phyloP scores from a whole-genome alignment of 2,888 invertebrate species.

The Rhingia rostrata region DNA sequence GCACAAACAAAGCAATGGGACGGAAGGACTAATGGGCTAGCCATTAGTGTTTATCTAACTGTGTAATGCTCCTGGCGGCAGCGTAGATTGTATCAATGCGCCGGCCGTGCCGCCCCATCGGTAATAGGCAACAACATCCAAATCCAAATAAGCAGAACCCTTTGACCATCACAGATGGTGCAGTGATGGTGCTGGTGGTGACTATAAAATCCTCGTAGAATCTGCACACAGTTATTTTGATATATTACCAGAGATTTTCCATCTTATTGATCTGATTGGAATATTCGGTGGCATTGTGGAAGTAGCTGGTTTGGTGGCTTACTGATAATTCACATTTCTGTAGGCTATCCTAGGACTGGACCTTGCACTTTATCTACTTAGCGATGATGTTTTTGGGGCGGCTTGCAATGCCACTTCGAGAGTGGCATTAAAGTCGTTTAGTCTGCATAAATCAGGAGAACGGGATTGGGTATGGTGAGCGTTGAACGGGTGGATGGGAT shows the following conservation, averaged over 20 bases:
- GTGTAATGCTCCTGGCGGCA: slow-evolving; percentile 63
- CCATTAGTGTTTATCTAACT: slow-evolving; percentile 72
- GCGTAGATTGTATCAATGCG: slow-evolving; percentile 5
- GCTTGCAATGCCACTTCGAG: not conserved
- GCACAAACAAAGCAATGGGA: slow-evolving; percentile 64
- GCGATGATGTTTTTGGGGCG: not conserved
- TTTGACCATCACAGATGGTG: slow-evolving; percentile 31
- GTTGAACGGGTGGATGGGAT: not conserved
- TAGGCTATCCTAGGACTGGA: not conserved
- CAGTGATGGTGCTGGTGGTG: slow-evolving; percentile 16
- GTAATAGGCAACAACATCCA: slow-evolving; percentile 35
- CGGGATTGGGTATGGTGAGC: not conserved
- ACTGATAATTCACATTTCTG: slow-evolving; percentile 23
- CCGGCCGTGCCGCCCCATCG: slow-evolving; percentile 16
- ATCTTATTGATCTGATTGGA: slow-evolving; percentile 82
- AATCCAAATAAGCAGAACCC: slow-evolving; percentile 55
- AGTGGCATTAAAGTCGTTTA: slow-evolving; percentile 1
- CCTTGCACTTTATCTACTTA: too few relatives aligned
- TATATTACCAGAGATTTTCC: slow-evolving; percentile 82
- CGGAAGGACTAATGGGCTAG: slow-evolving; percentile 70
- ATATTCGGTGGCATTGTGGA: slow-evolving; percentile 37
- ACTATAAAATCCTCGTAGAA: slow-evolving; percentile 27
- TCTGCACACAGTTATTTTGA: slow-evolving; percentile 79
- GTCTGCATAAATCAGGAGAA: not conserved
- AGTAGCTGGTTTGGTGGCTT: slow-evolving; percentile 7